phyloP scores from a whole-genome alignment of 1,140 invertebrate genomes.

The Bombyx mandarina region DNA sequence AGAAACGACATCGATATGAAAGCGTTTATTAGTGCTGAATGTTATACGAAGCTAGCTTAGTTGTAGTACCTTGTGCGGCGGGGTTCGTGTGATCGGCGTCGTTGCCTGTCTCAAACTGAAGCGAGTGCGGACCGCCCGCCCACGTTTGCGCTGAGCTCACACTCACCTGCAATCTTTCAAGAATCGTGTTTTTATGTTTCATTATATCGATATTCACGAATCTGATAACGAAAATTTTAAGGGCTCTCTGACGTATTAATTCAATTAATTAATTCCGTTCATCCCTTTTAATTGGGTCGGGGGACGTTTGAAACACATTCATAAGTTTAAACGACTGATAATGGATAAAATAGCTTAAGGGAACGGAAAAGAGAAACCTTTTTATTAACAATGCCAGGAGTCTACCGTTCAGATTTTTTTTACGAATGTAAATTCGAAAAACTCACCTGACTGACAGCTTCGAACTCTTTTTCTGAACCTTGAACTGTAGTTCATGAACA shows the following conservation, averaged over 20 bases:
- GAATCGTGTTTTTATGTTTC: background rate
- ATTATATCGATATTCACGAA: too few relatives aligned
- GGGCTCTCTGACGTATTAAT: too few relatives aligned
- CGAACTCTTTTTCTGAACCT: constrained; percentile 20
- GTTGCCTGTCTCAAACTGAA: constrained; percentile 58
- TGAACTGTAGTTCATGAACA: constrained; percentile 34
- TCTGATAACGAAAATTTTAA: too few relatives aligned
- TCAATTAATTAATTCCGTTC: too few relatives aligned
- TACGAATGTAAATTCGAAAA: background rate
- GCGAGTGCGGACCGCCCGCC: constrained; percentile 36
- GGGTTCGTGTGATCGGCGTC: constrained; percentile 62
- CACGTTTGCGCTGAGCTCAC: constrained; percentile 27
- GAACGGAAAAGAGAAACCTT: too few relatives aligned
- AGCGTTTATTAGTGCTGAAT: constrained; percentile 60
- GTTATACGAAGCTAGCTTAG: constrained; percentile 48
- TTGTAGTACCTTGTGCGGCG: constrained; percentile 60
- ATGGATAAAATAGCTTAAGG: too few relatives aligned
- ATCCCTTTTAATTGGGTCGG: background rate
- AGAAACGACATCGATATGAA: constrained; percentile 35
- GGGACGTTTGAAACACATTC: background rate
- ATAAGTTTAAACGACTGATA: too few relatives aligned
- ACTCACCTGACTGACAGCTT: constrained; percentile 34
- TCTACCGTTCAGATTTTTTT: too few relatives aligned
- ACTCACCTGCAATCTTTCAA: constrained; percentile 55
- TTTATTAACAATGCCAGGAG: too few relatives aligned